Evolutionary conservation across 2,113 vertebrate genomes (phyloP), one percentile per base, ranked within the genome.

Genomic region (Nesogale talazaci): DNA sequence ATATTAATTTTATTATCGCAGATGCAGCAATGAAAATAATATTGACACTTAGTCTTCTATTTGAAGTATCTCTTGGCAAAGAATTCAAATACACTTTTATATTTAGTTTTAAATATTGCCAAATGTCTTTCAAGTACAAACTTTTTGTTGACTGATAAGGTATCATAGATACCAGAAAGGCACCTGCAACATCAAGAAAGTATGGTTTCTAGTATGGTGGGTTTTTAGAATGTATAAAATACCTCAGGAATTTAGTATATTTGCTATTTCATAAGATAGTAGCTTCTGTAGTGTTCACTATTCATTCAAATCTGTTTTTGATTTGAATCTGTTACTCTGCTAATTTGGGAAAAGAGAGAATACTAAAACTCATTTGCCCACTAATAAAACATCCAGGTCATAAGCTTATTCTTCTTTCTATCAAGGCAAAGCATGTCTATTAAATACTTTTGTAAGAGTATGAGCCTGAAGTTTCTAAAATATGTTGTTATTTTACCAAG

Each of bases 1-100:
- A 95, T 78, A 91, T 38, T 86, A 92, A 83, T 78, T 94, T 94
- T 27, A 77, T 42, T 77, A 40, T 93, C 65, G 90, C 85, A 75
- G 25, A 36, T 22, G 25, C 20, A 95, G 82, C 94, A 91, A 95
- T 80, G 76, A 95, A 92, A 80, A 63, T 3, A 34, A 42, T 95
- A 91, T 42, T 94, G 57, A 89, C 15, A 78, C 3, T 34, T 38
- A 34, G 40, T 65, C n/a, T 82, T 91, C 23, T 88, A n/a, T n/a
- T n/a, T n/a, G n/a, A n/a, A n/a, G n/a, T n/a, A n/a, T n/a, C n/a
- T 88, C 23, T 19, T 65, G 57, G 27, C 22, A 92, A 77, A 89
- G 16, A n/a, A 9, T 20, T 79, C 89, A 27, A 59, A 17, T 46
- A 1, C 12, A 86, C 76, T 83, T 83, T 89, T 76, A 59, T 83